Percentiles rank a stretch among this genome's conserved stretches.
Conservation (phyloP, 2,113 vertebrate genomes). For the Esox niger region DNA sequence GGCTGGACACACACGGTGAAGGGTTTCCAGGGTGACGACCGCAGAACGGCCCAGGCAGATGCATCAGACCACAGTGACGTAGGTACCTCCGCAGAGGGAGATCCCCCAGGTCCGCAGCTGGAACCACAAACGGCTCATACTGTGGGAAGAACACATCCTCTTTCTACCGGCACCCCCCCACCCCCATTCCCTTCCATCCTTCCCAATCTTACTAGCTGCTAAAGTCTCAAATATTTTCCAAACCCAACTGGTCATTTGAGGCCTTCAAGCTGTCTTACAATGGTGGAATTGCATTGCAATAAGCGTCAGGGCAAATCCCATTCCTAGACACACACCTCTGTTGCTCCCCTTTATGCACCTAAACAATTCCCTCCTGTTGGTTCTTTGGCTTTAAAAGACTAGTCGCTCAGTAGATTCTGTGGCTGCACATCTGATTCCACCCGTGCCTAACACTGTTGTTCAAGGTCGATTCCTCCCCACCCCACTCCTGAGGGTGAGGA, state of each 20-base stretch:
- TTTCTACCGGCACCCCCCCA: too few relatives aligned
- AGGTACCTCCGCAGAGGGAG: constrained; percentile 27
- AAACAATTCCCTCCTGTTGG: constrained; percentile 20
- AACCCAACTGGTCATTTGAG: not conserved
- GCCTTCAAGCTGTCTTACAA: too few relatives aligned
- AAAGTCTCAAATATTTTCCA: not conserved
- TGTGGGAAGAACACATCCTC: constrained; percentile 53
- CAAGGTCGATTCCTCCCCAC: not conserved
- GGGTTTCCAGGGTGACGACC: not conserved
- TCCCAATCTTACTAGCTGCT: not conserved
- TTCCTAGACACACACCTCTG: too few relatives aligned
- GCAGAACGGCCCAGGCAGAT: constrained; percentile 37
- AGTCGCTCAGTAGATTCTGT: constrained; percentile 31
- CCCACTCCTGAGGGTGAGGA: not conserved
- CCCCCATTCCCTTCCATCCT: not conserved
- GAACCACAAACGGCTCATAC: constrained; percentile 44
- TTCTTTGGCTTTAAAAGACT: constrained; percentile 25
- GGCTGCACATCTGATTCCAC: constrained; percentile 5
- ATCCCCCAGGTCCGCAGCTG: constrained; percentile 59
- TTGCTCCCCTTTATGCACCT: constrained; percentile 19
- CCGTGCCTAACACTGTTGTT: constrained; percentile 10
- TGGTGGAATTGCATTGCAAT: too few relatives aligned
- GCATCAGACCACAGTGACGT: constrained; percentile 60
- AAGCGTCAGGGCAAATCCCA: too few relatives aligned
- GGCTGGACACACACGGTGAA: not conserved